These are phyloP conservation scores for Listrodromus nycthemerus DNA, from an alignment of 2,888 invertebrate species.

Conservation along the genomic window DNA sequence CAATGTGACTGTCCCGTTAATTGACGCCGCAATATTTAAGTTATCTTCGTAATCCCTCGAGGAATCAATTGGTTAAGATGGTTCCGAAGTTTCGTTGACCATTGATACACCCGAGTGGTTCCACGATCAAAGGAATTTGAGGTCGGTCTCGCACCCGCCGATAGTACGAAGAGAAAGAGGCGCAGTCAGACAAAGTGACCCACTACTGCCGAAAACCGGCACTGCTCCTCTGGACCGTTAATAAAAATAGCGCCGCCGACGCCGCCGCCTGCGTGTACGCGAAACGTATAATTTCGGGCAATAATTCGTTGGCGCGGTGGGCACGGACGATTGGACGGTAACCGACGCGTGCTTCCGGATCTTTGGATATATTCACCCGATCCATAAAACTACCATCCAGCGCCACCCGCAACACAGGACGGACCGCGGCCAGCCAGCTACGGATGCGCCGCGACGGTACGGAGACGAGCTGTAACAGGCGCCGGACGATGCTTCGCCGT, in stretches of 20 bases:
- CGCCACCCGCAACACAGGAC: conserved; percentile 6
- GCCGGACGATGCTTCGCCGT: conserved; percentile 49
- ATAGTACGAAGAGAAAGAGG: conserved; percentile 21
- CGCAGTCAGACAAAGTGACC: conserved; percentile 33
- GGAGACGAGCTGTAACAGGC: not conserved
- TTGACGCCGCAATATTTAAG: not conserved
- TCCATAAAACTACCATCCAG: conserved; percentile 20
- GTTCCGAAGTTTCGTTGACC: not conserved
- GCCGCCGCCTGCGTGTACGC: conserved; percentile 59
- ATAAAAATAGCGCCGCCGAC: conserved; percentile 67
- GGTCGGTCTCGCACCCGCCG: not conserved
- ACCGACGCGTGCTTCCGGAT: conserved; percentile 80
- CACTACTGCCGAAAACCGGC: conserved; percentile 19
- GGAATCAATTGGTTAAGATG: not conserved
- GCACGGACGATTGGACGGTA: conserved; percentile 79
- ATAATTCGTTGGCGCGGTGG: conserved; percentile 73
- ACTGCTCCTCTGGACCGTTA: conserved; percentile 54
- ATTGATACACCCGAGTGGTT: conserved; percentile 14
- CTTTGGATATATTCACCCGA: conserved; percentile 61
- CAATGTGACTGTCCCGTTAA: not conserved
- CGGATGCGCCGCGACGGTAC: not conserved
- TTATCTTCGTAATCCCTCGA: not conserved
- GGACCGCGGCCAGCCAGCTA: not conserved
- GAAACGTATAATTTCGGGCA: conserved; percentile 78
- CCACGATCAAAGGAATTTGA: conserved; percentile 55